Percentiles rank a stretch among this genome's conserved stretches.
Evolutionary conservation across 2,797 vertebrate species (phyloP).

Genomic region (Melanotaenia boesemani): DNA sequence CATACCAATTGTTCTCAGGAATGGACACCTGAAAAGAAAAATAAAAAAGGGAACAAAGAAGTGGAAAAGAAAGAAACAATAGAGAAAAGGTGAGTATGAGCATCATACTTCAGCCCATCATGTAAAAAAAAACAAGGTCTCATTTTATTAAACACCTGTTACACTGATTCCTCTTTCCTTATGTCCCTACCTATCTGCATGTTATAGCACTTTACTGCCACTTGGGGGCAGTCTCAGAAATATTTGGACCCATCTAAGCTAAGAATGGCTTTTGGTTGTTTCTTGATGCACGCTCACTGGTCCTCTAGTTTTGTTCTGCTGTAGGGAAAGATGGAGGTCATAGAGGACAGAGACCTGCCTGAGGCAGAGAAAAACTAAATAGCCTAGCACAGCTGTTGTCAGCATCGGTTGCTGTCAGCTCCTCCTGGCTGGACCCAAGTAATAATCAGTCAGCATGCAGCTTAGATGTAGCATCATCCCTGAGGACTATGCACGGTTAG

Average conservation of each 20-base stretch:
- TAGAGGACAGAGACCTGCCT: too few relatives aligned
- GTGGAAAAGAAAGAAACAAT: constrained; percentile 74
- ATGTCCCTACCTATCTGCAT: background rate
- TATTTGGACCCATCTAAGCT: background rate
- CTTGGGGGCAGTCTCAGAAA: background rate
- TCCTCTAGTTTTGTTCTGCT: background rate
- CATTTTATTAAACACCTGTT: background rate
- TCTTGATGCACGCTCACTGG: background rate
- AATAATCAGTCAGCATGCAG: background rate
- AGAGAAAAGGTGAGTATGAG: constrained; percentile 76
- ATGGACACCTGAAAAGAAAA: constrained; percentile 85
- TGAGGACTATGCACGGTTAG: background rate
- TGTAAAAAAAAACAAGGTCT: background rate
- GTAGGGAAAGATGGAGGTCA: background rate
- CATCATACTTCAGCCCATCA: background rate
- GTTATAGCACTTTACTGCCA: background rate
- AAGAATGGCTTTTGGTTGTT: background rate
- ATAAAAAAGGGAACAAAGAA: constrained; percentile 84
- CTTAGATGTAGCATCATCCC: background rate
- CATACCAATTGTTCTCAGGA: constrained; percentile 71
- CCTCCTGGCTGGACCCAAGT: background rate
- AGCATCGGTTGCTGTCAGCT: background rate
- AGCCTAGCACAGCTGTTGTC: too few relatives aligned
- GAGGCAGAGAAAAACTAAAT: too few relatives aligned
- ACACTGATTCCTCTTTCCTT: background rate